These are phyloP conservation scores for Eubasilissa splendida DNA, from an alignment of 2,888 invertebrate species.

Conservation along the genomic window DNA sequence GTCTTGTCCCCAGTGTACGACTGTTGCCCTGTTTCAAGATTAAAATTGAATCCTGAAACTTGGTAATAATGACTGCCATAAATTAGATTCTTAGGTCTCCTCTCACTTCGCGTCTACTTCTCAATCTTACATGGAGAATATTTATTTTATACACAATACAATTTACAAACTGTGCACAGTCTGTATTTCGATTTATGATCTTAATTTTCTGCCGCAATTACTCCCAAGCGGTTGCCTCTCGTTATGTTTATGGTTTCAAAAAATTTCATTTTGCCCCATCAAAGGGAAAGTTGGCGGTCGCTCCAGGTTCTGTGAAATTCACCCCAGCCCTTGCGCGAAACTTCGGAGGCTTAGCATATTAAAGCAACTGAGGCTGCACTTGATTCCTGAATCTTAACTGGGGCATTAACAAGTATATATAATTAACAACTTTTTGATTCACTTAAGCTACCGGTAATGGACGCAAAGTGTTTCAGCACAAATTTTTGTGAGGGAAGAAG, in stretches of 20 bases:
- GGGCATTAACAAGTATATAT: slow-evolving; percentile 41
- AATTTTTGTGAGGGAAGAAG: neutral
- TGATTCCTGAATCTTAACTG: slow-evolving; percentile 32
- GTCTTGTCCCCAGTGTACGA: no score
- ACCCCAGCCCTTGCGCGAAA: slow-evolving; percentile 35
- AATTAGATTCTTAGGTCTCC: no score
- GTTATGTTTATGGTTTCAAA: slow-evolving; percentile 49
- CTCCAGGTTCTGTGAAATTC: slow-evolving; percentile 29
- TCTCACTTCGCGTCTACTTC: no score
- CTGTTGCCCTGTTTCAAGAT: no score
- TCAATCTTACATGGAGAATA: no score
- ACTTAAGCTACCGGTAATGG: slow-evolving; percentile 50
- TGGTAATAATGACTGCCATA: no score
- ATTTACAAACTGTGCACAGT: neutral
- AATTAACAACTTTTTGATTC: slow-evolving; percentile 56
- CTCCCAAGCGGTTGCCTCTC: slow-evolving; percentile 35
- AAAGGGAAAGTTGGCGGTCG: slow-evolving; percentile 43
- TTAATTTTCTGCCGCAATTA: slow-evolving; percentile 47
- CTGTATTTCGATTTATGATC: slow-evolving; percentile 46
- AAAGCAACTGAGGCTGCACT: slow-evolving; percentile 38
- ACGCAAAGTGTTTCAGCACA: slow-evolving; percentile 42
- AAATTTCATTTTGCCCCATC: slow-evolving; percentile 49
- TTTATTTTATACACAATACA: no score
- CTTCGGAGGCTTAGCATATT: slow-evolving; percentile 55
- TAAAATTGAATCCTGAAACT: no score